Conservation (phyloP, 2,888 invertebrate species). For the Tetramorium bicarinatum region DNA sequence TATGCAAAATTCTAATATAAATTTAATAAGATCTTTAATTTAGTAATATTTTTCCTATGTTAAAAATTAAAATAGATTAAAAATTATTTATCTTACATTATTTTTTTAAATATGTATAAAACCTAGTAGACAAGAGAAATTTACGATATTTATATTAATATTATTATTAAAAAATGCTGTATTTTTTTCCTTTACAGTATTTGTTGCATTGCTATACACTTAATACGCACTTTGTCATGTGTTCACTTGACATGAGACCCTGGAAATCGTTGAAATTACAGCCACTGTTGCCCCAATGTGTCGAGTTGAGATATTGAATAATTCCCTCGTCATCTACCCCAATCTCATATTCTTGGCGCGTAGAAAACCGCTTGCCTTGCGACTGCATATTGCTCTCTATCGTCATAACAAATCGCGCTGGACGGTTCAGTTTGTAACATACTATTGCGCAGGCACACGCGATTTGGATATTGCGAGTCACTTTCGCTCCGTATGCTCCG, state of each 20-base stretch:
- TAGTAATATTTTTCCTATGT: not conserved
- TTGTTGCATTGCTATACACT: no score
- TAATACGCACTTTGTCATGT: no score
- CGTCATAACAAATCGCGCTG: conserved; percentile 91
- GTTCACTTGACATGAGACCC: no score
- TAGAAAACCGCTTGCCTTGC: conserved; percentile 90
- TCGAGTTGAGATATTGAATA: conserved; percentile 89
- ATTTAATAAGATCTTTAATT: not conserved
- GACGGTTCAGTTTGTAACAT: conserved; percentile 89
- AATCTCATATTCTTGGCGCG: conserved; percentile 90
- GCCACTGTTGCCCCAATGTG: conserved; percentile 80
- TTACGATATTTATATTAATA: not conserved
- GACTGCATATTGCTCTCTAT: conserved; percentile 91
- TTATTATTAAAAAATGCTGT: no score
- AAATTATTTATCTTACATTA: not conserved
- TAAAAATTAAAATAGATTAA: not conserved
- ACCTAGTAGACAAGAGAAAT: not conserved
- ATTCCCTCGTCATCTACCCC: conserved; percentile 89
- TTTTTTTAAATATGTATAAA: not conserved
- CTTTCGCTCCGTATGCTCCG: conserved; percentile 94
- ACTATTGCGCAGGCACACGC: conserved; percentile 91
- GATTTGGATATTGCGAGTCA: conserved; percentile 88
- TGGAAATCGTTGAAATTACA: conserved; percentile 86
- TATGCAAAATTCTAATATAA: not conserved
- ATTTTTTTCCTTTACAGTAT: no score